Evolutionary conservation across 2,888 invertebrate species (phyloP).

Genomic region (Actias luna): DNA sequence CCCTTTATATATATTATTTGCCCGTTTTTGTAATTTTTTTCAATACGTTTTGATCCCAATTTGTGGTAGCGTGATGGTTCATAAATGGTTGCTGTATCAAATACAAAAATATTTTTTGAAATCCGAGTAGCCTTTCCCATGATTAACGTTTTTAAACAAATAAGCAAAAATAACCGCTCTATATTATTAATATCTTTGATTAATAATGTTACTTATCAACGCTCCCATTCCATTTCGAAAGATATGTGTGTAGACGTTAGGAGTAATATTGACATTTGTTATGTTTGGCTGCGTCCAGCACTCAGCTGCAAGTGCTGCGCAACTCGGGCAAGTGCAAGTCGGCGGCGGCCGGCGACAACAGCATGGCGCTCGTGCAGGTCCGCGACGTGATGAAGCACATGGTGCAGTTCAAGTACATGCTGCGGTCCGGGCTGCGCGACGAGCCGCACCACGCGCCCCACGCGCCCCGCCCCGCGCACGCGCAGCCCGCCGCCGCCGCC

Average conservation of each 20-base stretch:
- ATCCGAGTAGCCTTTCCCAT: no score
- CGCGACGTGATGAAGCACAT: slow-evolving; percentile 92
- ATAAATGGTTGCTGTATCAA: no score
- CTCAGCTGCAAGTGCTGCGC: slow-evolving; percentile 88
- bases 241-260: no score
- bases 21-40: no score
- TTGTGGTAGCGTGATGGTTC: no score
- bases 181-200: no score
- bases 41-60: no score
- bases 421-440: slow-evolving; percentile 69
- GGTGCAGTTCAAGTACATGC: slow-evolving; percentile 94
- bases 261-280: neutral
- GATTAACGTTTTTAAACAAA: no score
- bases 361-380: slow-evolving; percentile 90
- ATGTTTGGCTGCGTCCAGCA: slow-evolving; percentile 62
- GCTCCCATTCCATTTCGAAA: no score
- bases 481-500: slow-evolving; percentile 36
- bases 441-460: slow-evolving; percentile 39
- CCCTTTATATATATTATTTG: no score
- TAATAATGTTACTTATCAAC: neutral
- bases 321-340: slow-evolving; percentile 88
- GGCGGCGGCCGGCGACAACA: slow-evolving; percentile 85
- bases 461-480: slow-evolving; percentile 33
- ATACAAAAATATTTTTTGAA: no score
- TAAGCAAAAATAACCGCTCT: no score